Evolutionary conservation across 2,797 vertebrate species (phyloP).

Genomic region (Onychomys leucogaster): DNA sequence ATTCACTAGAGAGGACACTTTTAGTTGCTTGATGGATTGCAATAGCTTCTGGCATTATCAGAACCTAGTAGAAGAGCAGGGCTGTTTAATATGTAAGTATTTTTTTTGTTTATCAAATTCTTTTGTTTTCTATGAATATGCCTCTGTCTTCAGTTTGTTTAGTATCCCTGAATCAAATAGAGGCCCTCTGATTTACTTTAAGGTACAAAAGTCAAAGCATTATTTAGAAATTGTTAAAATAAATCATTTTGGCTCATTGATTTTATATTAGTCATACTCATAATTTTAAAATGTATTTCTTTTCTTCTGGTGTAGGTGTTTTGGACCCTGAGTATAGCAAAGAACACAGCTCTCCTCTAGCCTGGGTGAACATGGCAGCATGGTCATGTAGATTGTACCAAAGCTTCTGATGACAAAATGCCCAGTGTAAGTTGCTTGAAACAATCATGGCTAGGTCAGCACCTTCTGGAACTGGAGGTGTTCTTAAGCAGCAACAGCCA

Average conservation of each 20-base stretch:
- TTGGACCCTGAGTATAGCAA: conserved; percentile 22
- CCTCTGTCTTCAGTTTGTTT: background rate
- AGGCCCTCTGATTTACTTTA: background rate
- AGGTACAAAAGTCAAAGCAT: background rate
- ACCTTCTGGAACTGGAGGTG: background rate
- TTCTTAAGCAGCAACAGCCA: background rate
- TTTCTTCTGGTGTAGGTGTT: conserved; percentile 66
- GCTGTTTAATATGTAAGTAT: background rate
- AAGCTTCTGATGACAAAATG: background rate
- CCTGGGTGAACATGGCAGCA: background rate
- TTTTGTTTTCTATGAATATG: background rate
- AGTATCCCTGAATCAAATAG: background rate
- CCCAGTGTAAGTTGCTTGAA: background rate
- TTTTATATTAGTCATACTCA: conserved; percentile 55
- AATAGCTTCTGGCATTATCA: background rate
- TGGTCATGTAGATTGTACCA: background rate
- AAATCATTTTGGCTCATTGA: conserved; percentile 60
- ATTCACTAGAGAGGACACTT: background rate
- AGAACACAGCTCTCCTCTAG: background rate
- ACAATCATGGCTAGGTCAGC: too few species aligned
- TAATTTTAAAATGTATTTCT: conserved; percentile 65
- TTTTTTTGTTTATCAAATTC: background rate
- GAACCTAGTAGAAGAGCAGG: background rate
- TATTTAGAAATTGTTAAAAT: conserved; percentile 69
- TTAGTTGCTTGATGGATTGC: background rate